Conservation (phyloP, 2,797 vertebrate genomes). For the Parotocinclus haroldoi region DNA sequence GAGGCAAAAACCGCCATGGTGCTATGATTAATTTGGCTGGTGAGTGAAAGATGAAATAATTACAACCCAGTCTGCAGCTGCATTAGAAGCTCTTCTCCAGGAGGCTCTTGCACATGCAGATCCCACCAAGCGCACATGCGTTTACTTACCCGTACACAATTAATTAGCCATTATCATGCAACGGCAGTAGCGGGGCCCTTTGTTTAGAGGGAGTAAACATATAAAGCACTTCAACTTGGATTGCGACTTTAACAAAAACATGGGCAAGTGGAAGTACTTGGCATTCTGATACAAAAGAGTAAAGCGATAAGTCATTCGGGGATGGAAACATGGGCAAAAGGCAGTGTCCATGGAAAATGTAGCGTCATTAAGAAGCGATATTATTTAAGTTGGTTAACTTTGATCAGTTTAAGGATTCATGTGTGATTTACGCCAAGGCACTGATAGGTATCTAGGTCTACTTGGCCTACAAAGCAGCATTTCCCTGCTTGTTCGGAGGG, state of each 20-base stretch:
- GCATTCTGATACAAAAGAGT: neutral
- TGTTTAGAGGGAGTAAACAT: conserved; percentile 12
- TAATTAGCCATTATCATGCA: conserved; percentile 40
- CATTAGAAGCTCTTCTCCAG: conserved; percentile 18
- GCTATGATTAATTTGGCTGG: conserved; percentile 36
- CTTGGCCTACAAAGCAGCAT: too few species aligned
- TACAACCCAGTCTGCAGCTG: conserved; percentile 23
- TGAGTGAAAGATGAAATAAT: conserved; percentile 37
- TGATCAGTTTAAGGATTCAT: too few species aligned
- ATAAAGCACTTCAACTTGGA: conserved; percentile 10
- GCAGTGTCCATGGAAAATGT: too few species aligned
- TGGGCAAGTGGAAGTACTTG: neutral
- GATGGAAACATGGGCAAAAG: too few species aligned
- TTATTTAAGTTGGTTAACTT: too few species aligned
- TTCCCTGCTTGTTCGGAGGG: too few species aligned
- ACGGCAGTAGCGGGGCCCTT: conserved; percentile 8
- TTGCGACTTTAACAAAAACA: neutral
- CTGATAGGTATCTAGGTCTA: too few species aligned
- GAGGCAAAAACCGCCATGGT: conserved; percentile 32
- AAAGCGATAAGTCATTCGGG: too few species aligned
- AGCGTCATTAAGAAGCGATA: too few species aligned
- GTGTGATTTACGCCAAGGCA: too few species aligned
- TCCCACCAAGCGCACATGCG: neutral
- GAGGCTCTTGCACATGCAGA: conserved; percentile 1
- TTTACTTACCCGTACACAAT: conserved; percentile 19